Base-by-base conservation (phyloP, 2,888 invertebrate genomes). In the Escarpia spicata region DNA sequence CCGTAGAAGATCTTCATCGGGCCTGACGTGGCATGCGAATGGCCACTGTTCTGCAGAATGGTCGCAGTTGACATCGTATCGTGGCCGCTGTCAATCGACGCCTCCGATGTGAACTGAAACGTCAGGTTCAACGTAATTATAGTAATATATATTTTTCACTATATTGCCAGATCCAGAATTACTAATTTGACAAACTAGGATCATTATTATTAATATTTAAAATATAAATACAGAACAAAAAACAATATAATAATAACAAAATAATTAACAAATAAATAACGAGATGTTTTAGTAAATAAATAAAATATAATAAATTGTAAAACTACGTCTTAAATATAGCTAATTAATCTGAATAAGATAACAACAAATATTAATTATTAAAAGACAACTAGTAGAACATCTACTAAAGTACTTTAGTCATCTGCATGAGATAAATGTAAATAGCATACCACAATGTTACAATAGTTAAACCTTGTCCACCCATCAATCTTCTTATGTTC, bases 71-170 rank as follows among this genome's bases (percentile, higher is more conserved):
- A 94, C 95, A 96, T 95, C 90, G 96, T 96, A 43, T 95, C 95
- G 31, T 95, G 94, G 37, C 96, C 96, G 94, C 96, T 96, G 94
- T 96, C 96, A 52, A 96, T 95, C 0, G 96, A 96, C 75, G 95
- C 94, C 92, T 96, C 95, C 37, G 94, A 60, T 15, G 10, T 60
- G n/a, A 45, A n/a, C 75, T 43, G 58, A 37, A 92, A 75, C 12
- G n/a, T 9, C 52, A 75, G 31, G 1, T 92, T 43, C 43, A n/a
- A 26, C 19, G 75, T 91, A 91, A 19, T 31, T 91, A 91, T 37
- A 91, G 31, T 43, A 91, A 91, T n/a, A 90, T 26, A 31, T 31
- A 6, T 1, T 31, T 37, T 44, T 90, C 43, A 90, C 6, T 52
- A 52, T 52, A 52, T 12, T 52, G 52, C 52, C 15, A 52, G 52